Evolutionary conservation across 2,113 vertebrate species (phyloP).

Genomic region (Planiliza haematocheilus): DNA sequence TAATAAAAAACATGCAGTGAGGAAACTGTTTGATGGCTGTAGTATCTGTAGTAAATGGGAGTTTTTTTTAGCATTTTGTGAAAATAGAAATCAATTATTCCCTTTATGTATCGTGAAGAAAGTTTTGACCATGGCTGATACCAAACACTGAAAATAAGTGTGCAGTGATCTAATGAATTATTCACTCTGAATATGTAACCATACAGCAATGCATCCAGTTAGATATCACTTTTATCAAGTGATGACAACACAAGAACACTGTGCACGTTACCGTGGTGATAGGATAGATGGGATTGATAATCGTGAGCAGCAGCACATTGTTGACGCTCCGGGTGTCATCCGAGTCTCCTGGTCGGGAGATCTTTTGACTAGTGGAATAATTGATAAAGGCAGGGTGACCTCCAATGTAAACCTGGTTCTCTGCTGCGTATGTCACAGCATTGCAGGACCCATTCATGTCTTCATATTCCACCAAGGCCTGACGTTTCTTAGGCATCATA

Average conservation of each 20-base stretch:
- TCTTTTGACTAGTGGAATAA: slow-evolving; percentile 98
- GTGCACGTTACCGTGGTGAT: slow-evolving; percentile 87
- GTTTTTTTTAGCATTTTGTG: background rate
- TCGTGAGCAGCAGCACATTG: slow-evolving; percentile 94
- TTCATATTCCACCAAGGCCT: slow-evolving; percentile 95
- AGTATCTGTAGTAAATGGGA: background rate
- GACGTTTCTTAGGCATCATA: slow-evolving; percentile 97
- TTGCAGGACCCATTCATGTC: slow-evolving; percentile 92
- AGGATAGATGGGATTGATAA: slow-evolving; percentile 93
- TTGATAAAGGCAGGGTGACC: slow-evolving; percentile 95
- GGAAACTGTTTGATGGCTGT: background rate
- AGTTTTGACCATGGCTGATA: background rate
- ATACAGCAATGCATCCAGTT: background rate
- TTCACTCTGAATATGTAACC: background rate
- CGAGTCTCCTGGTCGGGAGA: slow-evolving; percentile 91
- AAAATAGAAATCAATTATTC: background rate
- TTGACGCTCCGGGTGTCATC: slow-evolving; percentile 92
- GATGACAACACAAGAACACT: background rate
- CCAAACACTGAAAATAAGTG: background rate
- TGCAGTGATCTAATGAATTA: background rate
- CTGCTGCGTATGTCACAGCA: slow-evolving; percentile 92
- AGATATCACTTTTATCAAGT: no score
- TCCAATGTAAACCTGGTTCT: slow-evolving; percentile 95
- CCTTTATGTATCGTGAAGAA: background rate
- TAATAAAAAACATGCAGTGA: no score